Conservation (phyloP, 2,888 invertebrate species). For the Trachelus stipa region DNA sequence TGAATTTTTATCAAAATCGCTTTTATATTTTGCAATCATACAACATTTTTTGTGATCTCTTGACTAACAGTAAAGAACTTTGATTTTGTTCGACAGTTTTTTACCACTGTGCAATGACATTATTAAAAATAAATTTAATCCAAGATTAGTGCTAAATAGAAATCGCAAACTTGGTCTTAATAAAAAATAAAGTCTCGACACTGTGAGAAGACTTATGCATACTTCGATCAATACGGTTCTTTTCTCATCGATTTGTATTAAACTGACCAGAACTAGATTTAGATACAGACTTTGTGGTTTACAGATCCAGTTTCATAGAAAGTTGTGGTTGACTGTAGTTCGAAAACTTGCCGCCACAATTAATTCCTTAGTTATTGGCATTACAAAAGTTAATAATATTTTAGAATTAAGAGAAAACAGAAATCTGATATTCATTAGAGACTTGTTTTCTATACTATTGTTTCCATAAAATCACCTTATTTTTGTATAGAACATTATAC, state of each 20-base stretch:
- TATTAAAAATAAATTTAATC: not conserved
- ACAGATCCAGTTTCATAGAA: constrained; percentile 30
- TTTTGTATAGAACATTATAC: not conserved
- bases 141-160: no score
- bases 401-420: not conserved
- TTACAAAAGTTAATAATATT: not conserved
- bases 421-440: not conserved
- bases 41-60: not conserved
- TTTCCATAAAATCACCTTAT: no score
- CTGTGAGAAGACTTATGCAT: no score
- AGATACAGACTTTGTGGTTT: constrained; percentile 16
- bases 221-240: not conserved
- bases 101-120: not conserved
- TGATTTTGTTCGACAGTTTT: not conserved
- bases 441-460: not conserved
- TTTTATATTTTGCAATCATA: not conserved
- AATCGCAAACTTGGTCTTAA: no score
- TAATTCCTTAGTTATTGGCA: constrained; percentile 1
- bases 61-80: not conserved
- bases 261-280: not conserved
- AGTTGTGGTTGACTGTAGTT: constrained; percentile 34
- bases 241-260: not conserved
- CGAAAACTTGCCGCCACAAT: constrained; percentile 7
- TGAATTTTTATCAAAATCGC: not conserved
- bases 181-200: no score